Evolutionary conservation across 2,797 vertebrate species (phyloP).

Genomic region (Pangasius mekongensis): DNA sequence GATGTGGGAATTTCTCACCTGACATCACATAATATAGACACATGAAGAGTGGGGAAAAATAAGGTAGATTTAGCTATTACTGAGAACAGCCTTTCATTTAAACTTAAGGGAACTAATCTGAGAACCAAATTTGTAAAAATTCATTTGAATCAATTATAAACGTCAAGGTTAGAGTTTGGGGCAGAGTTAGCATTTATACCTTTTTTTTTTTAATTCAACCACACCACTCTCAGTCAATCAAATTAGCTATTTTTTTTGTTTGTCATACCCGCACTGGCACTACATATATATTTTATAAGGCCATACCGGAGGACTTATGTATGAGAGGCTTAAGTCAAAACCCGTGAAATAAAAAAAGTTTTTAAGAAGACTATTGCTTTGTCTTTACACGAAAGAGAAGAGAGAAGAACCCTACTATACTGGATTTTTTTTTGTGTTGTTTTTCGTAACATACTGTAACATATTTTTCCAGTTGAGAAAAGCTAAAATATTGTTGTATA

Average conservation of each 20-base stretch:
- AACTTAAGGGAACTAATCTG: neutral
- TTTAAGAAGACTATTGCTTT: neutral
- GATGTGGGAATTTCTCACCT: conserved; percentile 42
- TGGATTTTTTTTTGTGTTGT: neutral
- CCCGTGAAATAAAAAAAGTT: neutral
- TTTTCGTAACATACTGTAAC: neutral
- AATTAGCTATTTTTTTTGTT: neutral
- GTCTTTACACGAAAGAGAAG: neutral
- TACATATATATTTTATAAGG: neutral
- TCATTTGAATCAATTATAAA: neutral
- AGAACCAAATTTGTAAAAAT: neutral
- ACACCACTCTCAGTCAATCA: neutral
- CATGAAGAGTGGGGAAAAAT: conserved; percentile 17
- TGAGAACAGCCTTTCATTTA: conserved; percentile 68
- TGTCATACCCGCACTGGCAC: neutral
- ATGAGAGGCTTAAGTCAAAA: neutral
- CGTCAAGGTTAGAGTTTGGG: neutral
- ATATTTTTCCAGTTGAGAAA: neutral
- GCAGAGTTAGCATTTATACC: neutral
- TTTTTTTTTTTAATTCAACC: neutral
- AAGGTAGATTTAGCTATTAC: neutral
- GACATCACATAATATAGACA: neutral
- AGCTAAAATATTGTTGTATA: neutral
- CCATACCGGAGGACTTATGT: neutral
- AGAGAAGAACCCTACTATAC: neutral